phyloP scores from a whole-genome alignment of 2,888 invertebrate species.

The Drosophila basisetae region DNA sequence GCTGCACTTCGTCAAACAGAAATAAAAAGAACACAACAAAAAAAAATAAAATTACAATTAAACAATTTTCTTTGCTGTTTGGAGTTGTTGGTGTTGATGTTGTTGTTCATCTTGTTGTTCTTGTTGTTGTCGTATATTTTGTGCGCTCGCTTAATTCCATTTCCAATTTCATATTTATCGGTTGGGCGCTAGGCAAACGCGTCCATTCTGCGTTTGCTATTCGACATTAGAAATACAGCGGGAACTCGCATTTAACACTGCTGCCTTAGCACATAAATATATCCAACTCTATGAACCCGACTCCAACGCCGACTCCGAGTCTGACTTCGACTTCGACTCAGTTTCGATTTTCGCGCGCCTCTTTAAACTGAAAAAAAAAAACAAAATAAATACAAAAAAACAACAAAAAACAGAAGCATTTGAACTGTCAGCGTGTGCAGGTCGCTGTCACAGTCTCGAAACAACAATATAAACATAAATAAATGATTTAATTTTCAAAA shows the following conservation, averaged over 20 bases:
- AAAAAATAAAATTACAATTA: conserved; percentile 53
- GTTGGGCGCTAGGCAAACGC: conserved; percentile 70
- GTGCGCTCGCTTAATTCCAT: conserved; percentile 56
- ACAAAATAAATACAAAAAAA: neutral
- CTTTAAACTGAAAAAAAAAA: conserved; percentile 29
- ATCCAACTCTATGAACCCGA: neutral
- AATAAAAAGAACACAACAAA: conserved; percentile 13
- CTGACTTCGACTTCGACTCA: conserved; percentile 12
- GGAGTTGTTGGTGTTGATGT: conserved; percentile 21
- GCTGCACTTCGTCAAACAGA: conserved; percentile 48
- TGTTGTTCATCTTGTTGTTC: conserved; percentile 12
- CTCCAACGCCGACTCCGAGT: neutral
- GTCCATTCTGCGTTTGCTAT: conserved; percentile 78
- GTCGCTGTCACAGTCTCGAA: conserved; percentile 17
- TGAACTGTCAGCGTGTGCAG: conserved; percentile 51
- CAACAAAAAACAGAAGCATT: conserved; percentile 53
- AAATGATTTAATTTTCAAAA: conserved; percentile 15
- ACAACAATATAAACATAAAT: conserved; percentile 17
- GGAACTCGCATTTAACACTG: conserved; percentile 11
- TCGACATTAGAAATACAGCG: conserved; percentile 49
- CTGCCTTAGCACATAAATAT: conserved; percentile 1
- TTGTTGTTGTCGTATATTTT: conserved; percentile 25
- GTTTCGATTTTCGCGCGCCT: conserved; percentile 50
- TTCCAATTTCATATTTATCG: conserved; percentile 81
- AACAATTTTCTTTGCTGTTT: conserved; percentile 58